Evolutionary conservation across 2,113 vertebrate genomes (phyloP).

Genomic region (Martes martes): DNA sequence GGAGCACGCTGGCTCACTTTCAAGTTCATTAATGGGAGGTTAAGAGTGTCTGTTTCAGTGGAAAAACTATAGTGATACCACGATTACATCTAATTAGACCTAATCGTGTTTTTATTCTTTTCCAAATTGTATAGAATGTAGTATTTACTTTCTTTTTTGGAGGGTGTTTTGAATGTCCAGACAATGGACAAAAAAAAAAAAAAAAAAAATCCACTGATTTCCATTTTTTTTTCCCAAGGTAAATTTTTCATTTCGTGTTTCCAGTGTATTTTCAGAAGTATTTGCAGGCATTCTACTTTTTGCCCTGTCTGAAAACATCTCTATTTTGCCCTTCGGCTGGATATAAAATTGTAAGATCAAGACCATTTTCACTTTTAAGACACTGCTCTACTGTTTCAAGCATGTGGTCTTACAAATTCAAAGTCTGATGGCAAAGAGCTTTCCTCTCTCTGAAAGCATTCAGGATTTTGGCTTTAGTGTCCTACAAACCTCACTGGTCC

Average conservation of each 20-base stretch:
- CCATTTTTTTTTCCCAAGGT: not conserved
- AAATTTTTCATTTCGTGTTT: constrained; percentile 1
- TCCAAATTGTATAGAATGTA: not conserved
- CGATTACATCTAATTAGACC: not conserved
- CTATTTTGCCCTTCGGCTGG: not conserved
- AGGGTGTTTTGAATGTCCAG: not conserved
- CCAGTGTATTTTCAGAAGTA: not conserved
- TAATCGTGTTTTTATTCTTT: not conserved
- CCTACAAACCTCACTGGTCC: not conserved
- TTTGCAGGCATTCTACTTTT: not conserved
- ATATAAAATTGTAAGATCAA: not conserved
- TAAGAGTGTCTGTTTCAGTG: not conserved
- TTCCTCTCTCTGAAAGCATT: not conserved
- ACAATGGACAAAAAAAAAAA: not conserved
- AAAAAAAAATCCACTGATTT: not conserved
- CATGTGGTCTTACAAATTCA: not conserved
- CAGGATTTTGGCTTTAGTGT: not conserved
- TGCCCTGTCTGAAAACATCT: not conserved
- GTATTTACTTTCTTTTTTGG: not conserved
- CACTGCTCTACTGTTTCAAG: not conserved
- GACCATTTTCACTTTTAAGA: not conserved
- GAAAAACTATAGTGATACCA: not conserved
- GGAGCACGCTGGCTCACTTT: not conserved
- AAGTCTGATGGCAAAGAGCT: not conserved
- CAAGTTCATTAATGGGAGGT: not conserved